Evolutionary conservation across 1,140 invertebrate genomes (phyloP).

Genomic region (Mamestra configurata): DNA sequence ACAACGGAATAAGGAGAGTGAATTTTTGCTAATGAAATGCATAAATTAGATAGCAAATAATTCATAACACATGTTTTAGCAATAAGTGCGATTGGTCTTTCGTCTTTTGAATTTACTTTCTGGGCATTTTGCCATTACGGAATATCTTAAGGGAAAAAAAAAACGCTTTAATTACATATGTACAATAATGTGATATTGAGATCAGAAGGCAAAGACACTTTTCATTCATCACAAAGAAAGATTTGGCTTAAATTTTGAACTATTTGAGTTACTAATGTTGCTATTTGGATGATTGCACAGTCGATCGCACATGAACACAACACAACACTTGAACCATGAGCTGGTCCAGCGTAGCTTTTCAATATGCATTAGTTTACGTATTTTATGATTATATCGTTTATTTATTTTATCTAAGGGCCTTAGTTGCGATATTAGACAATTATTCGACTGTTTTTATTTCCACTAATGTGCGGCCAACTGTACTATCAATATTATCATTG

Average conservation of each 20-base stretch:
- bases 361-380: no score
- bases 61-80: conserved; percentile 1
- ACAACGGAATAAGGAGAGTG: neutral
- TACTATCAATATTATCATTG: no score
- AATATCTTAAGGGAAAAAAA: conserved; percentile 67
- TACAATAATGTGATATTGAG: conserved; percentile 81
- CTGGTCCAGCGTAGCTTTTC: no score
- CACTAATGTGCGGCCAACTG: no score
- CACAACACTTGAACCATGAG: no score
- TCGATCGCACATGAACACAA: no score
- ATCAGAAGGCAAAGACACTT: conserved; percentile 71
- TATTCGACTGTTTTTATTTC: no score
- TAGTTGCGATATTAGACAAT: no score
- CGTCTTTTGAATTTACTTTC: conserved; percentile 13
- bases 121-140: conserved; percentile 32
- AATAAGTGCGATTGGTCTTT: conserved; percentile 1
- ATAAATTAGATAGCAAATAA: neutral
- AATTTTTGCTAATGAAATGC: neutral
- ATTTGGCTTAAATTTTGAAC: neutral
- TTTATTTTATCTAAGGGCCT: no score
- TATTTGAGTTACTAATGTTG: neutral
- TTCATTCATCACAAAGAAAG: conserved; percentile 78
- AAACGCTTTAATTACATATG: conserved; percentile 85
- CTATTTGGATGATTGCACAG: neutral
- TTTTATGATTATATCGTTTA: no score